Percentiles rank a stretch among this genome's conserved stretches.
phyloP scores from a whole-genome alignment of 2,797 vertebrate species.

The Ataeniobius toweri region DNA sequence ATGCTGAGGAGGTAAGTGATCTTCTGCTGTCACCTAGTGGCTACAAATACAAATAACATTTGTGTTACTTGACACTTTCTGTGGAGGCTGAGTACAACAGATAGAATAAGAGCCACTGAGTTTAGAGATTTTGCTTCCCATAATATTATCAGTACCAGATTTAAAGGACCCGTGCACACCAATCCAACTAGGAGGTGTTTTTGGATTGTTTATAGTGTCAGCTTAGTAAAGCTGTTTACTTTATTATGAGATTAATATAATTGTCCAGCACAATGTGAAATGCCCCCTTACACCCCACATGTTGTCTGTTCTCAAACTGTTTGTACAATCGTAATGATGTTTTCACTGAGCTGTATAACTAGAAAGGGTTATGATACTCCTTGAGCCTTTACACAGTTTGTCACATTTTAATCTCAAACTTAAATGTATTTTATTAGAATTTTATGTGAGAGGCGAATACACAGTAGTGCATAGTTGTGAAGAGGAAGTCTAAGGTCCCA shows the following conservation, averaged over 20 bases:
- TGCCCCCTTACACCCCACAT: neutral
- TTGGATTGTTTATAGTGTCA: neutral
- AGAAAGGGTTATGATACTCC: too few species aligned
- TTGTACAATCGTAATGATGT: conserved; percentile 21
- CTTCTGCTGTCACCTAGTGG: conserved; percentile 58
- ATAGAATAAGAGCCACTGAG: neutral
- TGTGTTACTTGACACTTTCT: neutral
- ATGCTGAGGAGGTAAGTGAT: conserved; percentile 88
- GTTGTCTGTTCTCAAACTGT: neutral
- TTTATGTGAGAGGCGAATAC: too few species aligned
- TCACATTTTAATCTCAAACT: too few species aligned
- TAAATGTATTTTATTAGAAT: too few species aligned
- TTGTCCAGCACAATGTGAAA: conserved; percentile 33
- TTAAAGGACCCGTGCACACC: neutral
- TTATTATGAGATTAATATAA: conserved; percentile 66
- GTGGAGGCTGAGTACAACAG: neutral
- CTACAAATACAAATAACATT: neutral
- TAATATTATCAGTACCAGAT: neutral
- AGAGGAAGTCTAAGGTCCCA: too few species aligned
- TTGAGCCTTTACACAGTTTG: too few species aligned
- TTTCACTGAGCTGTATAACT: too few species aligned
- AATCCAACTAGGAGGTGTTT: neutral
- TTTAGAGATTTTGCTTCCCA: too few species aligned
- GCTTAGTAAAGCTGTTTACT: conserved; percentile 41
- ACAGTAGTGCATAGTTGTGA: too few species aligned